Percentiles rank a stretch among this genome's conserved stretches.
These are phyloP conservation scores for Lerista edwardsae DNA, from an alignment of 2,797 vertebrate genomes.

Conservation along the genomic window DNA sequence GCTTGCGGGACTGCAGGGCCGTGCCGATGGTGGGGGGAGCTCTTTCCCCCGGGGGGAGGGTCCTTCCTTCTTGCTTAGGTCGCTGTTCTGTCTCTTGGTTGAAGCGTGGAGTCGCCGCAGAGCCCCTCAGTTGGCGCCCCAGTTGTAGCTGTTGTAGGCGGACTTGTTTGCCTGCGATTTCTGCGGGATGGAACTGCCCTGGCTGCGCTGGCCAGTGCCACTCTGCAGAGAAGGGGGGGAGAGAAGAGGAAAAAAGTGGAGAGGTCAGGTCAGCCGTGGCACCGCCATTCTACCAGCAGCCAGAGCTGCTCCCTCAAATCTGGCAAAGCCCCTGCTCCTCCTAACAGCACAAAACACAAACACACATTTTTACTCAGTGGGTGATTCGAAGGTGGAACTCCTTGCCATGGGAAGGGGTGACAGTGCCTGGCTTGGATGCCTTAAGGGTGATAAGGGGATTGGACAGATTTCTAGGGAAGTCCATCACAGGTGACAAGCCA, in stretches of 20 bases:
- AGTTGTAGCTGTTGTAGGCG: constrained; percentile 97
- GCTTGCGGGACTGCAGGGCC: constrained; percentile 33
- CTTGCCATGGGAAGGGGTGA: too few relatives aligned
- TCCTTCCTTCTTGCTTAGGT: constrained; percentile 18
- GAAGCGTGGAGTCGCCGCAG: constrained; percentile 39
- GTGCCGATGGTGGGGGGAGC: constrained; percentile 28
- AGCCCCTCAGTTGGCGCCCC: constrained; percentile 90
- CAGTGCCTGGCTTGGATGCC: too few relatives aligned
- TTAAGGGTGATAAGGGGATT: too few relatives aligned
- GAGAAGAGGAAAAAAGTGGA: rapidly evolving
- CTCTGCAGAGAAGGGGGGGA: constrained; percentile 77
- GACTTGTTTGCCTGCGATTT: constrained; percentile 98
- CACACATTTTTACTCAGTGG: too few relatives aligned
- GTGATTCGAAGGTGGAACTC: too few relatives aligned
- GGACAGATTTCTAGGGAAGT: too few relatives aligned
- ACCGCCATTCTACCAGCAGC: background rate
- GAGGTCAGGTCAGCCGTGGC: too few relatives aligned
- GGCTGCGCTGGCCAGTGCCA: constrained; percentile 91
- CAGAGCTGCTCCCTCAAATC: background rate
- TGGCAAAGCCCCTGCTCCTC: background rate
- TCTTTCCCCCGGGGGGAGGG: too few relatives aligned
- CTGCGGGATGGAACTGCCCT: constrained; percentile 95
- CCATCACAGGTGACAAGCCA: too few relatives aligned
- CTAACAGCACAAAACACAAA: background rate
- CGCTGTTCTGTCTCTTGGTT: constrained; percentile 5